phyloP scores from a whole-genome alignment of 2,888 invertebrate genomes.

The Phortica okadai region DNA sequence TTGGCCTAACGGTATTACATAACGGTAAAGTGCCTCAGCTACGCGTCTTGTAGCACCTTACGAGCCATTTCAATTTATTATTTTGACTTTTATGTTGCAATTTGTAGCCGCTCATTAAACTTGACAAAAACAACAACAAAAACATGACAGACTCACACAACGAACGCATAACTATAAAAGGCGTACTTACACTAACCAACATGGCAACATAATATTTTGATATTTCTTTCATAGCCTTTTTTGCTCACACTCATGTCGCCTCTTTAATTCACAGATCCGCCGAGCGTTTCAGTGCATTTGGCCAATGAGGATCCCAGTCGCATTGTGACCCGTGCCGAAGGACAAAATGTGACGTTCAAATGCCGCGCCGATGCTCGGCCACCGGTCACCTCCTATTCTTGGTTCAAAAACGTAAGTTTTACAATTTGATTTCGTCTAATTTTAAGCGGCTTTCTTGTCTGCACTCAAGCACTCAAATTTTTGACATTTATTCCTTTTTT shows the following conservation, averaged over 20 bases:
- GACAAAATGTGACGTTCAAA: conserved; percentile 85
- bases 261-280: conserved; percentile 82
- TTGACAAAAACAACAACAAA: conserved; percentile 42
- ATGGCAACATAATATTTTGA: conserved; percentile 15
- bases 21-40: conserved; percentile 36
- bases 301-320: conserved; percentile 82
- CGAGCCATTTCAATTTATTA: conserved; percentile 72
- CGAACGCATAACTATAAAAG: background rate
- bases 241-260: background rate
- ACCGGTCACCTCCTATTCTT: conserved; percentile 84
- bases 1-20: conserved; percentile 65
- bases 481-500: conserved; percentile 1
- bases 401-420: conserved; percentile 88
- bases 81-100: conserved; percentile 70
- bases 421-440: conserved; percentile 17
- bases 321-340: conserved; percentile 80
- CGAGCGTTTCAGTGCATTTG: conserved; percentile 83
- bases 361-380: conserved; percentile 89
- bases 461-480: conserved; percentile 9
- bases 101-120: conserved; percentile 71
- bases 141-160: background rate
- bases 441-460: conserved; percentile 18
- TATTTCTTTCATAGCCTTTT: conserved; percentile 14
- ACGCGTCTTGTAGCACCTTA: conserved; percentile 54
- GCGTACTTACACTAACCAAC: conserved; percentile 23